Evolutionary conservation across 1,140 invertebrate species (phyloP).

Genomic region (Aporrectodea caliginosa): DNA sequence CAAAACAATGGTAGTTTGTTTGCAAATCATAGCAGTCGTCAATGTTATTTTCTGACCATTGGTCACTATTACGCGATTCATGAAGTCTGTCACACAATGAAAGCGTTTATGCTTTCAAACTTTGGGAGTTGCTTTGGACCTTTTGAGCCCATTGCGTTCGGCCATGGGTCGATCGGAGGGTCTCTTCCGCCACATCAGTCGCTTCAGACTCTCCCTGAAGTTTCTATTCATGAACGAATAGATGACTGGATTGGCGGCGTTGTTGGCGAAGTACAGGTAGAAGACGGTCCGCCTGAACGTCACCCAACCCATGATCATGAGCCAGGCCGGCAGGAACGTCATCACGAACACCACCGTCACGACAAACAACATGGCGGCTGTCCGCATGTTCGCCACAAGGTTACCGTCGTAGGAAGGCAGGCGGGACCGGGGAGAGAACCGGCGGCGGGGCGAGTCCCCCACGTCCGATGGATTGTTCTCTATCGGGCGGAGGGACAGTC

Average conservation of each 20-base stretch:
- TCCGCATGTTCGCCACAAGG: slow-evolving; percentile 24
- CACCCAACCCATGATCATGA: slow-evolving; percentile 45
- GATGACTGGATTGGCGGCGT: slow-evolving; percentile 52
- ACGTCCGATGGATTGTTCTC: neutral
- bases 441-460: too few species aligned
- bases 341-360: slow-evolving; percentile 50
- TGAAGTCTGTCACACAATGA: too few species aligned
- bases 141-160: too few species aligned
- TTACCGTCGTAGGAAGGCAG: neutral
- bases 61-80: too few species aligned
- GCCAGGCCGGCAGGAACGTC: slow-evolving; percentile 47
- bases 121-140: too few species aligned
- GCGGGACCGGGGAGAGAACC: neutral
- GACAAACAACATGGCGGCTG: slow-evolving; percentile 33
- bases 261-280: slow-evolving; percentile 52
- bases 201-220: slow-evolving; percentile 46
- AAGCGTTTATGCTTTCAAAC: too few species aligned
- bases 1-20: too few species aligned
- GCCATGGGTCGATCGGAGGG: too few species aligned
- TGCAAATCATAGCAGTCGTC: too few species aligned
- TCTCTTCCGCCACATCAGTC: slow-evolving; percentile 33
- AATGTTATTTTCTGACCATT: too few species aligned
- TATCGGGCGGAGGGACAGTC: neutral
- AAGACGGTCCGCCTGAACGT: slow-evolving; percentile 43
- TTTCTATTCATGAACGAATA: slow-evolving; percentile 54